Evolutionary conservation across 2,888 invertebrate genomes (phyloP), one percentile per base, ranked within the genome.

Genomic region (Cistogaster globosa): DNA sequence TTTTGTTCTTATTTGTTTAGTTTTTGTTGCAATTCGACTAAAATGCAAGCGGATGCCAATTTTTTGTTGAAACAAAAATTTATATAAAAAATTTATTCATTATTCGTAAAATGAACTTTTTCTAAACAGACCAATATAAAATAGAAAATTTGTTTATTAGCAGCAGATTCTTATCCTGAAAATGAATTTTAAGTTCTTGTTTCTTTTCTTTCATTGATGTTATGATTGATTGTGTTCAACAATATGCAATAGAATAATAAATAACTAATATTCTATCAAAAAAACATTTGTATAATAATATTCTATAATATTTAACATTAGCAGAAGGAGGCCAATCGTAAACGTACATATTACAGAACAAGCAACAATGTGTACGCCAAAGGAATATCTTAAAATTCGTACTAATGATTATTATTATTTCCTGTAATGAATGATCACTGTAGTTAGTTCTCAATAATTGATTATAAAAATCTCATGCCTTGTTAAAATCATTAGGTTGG

Each of bases 51-150:
- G 80, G 76, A 80, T 79, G 69, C 57, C 75, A 75, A 71, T 42
- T 60, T 67, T 69, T 72, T 51, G 22, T 78, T 78, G 74, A 65
- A 71, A 71, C 16, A 71, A 82, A 78, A 69, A 79, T 87, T 68
- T 75, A 48, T 79, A 75, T 85, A 86, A 87, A 86, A 87, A 81
- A 86, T 87, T 86, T 82, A 87, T 87, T 80, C 86, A 87, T 83
- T 87, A 87, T 87, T 87, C 87, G 77, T 84, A 72, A 81, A 86
- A 84, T 86, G 77, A 75, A 87, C 74, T 79, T 85, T 78, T 77
- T 81, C 48, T 55, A 53, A 76, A 45, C 48, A 67, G 63, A 78
- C 8, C 38, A 51, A 42, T 68, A 65, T 57, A 74, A 79, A 79
- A 75, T 75, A 63, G 12, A 58, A 82, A 67, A 85, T 85, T 85